phyloP scores from a whole-genome alignment of 2,797 vertebrate genomes.

The Gymnoscopelus braueri region DNA sequence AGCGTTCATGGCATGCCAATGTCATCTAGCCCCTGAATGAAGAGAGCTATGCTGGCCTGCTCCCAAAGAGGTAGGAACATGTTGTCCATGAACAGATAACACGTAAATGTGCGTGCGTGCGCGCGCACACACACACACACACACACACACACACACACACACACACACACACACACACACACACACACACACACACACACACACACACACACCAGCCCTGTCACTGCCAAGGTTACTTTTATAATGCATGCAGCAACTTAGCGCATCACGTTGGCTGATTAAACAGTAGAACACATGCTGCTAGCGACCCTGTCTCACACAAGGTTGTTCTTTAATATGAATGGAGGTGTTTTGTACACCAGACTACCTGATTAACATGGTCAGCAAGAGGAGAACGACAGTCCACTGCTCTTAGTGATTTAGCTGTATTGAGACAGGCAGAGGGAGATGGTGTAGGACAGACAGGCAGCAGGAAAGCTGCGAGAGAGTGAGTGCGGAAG shows the following conservation, averaged over 20 bases:
- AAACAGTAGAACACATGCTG: too few species aligned
- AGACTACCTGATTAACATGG: slow-evolving; percentile 9
- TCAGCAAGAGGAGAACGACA: background rate
- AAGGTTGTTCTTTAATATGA: slow-evolving; percentile 26
- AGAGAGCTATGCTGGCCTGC: slow-evolving; percentile 38
- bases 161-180: slow-evolving; percentile 45
- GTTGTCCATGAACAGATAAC: slow-evolving; percentile 50
- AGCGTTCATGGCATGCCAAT: slow-evolving; percentile 46
- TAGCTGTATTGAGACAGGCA: too few species aligned
- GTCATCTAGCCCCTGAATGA: slow-evolving; percentile 47
- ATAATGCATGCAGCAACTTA: too few species aligned
- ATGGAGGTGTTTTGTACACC: slow-evolving; percentile 29
- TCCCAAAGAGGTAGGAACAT: slow-evolving; percentile 55
- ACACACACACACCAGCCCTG: slow-evolving; percentile 35
- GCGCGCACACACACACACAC: slow-evolving; percentile 38
- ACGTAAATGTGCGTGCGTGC: too few species aligned
- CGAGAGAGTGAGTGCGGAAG: too few species aligned
- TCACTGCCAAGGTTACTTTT: slow-evolving; percentile 29
- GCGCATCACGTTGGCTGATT: too few species aligned
- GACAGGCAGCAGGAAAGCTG: too few species aligned
- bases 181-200: slow-evolving; percentile 45
- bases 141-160: slow-evolving; percentile 45
- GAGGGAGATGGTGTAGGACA: too few species aligned
- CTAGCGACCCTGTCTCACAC: too few species aligned
- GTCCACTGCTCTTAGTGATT: background rate